Evolutionary conservation across 1,140 invertebrate genomes (phyloP), one percentile per base, ranked within the genome.

Genomic region (Coptotermes formosanus): DNA sequence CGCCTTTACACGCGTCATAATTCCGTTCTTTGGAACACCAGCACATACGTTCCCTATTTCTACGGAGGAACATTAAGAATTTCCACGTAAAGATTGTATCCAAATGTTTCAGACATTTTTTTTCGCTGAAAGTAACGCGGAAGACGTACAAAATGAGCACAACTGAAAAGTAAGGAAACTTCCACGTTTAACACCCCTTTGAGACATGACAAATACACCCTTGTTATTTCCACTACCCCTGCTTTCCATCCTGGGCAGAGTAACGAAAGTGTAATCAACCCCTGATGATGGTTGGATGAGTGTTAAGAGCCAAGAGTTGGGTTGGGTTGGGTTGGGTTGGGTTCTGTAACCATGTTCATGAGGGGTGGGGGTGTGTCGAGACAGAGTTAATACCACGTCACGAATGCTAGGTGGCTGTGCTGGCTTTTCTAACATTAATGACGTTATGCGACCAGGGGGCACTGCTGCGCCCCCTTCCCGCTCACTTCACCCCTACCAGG

Each of bases 221-320:
- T 25, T 30, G 64, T 75, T 75, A 75, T 75, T 75, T 75, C 64
- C 64, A 75, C 64, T 16, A 75, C 30, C 64, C 64, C 25, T 75
- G 11, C 64, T 75, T 75, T 7, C 64, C 9, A 30, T 8, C 64
- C 25, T 75, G 30, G 64, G 25, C 64, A 75, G 64, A 75, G 64
- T 30, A 75, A 14, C 64, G 64, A 75, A 75, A 75, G 64, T 75
- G 64, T 75, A 75, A 75, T 75, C 64, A 75, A 75, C 64, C 64
- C n/a, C 11, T 75, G 64, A 75, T 75, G 64, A 75, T n/a, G 64
- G 64, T 30, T 75, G 64, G 64, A 75, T 75, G 64, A 75, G 64
- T 30, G 64, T 75, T 75, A 75, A 75, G 25, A 75, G 64, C 64
- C 25, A 9, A 25, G 25, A 0, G n/a, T 0, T 25, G 64, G 64